Evolutionary conservation across 37 sponge, comb jelly and placozoan species (phyloP), one percentile per base, ranked within the genome.

Genomic region (Halichondria panicea): DNA sequence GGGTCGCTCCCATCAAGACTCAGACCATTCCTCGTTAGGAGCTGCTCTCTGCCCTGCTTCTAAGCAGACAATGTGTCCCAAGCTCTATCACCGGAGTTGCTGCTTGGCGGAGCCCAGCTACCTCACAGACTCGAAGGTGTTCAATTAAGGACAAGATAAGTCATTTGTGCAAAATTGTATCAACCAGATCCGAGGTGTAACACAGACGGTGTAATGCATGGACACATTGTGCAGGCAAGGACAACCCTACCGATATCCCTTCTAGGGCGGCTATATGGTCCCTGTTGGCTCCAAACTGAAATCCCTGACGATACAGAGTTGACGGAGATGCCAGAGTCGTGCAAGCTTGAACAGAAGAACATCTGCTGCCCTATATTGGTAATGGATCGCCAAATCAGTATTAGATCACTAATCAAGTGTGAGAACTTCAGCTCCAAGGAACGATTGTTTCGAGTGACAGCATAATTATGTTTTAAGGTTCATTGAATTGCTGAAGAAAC

Each of bases 11-110:
- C 12, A 27, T 55, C 30, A 48, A 62, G 28, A 39, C 24, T 2
- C 53, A 55, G 27, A 54, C 79, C 4, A 78, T 78, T n/a, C 79
- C 79, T 48, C 37, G 79, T 19, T 25, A 67, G 40, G 79, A 78
- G 37, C 68, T 78, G 28, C 35, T 78, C 30, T 66, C 79, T 24
- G 79, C 79, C 56, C 28, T 78, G 18, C 40, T 78, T 43, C 56
- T 45, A 24, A 15, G 13, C 11, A 48, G 52, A 11, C 19, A 68
- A 31, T 54, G 79, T 78, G 15, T 31, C 39, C 5, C 28, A 12
- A 7, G 57, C 57, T 28, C 36, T 78, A 56, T 32, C 4, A 24
- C 24, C 22, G 21, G 57, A 52, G 25, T 35, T 76, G 28, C 7
- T 58, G 25, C 31, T 39, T 6, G 62, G 64, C 24, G n/a, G 36